phyloP scores from a whole-genome alignment of 2,888 invertebrate genomes.

The Oscheius sp. region DNA sequence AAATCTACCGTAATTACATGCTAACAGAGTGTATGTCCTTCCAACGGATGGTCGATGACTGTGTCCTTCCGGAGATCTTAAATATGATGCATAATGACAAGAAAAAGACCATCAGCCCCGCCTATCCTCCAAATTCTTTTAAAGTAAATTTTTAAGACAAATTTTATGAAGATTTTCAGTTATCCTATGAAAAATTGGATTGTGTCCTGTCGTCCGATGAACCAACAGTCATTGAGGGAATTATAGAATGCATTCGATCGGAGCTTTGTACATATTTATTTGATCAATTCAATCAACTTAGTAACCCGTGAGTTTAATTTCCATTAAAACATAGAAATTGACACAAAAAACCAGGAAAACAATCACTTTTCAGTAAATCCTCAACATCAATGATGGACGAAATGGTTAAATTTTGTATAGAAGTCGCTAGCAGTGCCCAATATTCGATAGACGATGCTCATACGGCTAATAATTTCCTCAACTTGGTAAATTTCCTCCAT shows the following conservation, averaged over 20 bases:
- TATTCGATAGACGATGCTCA: slow-evolving; percentile 27
- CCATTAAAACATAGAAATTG: too few species aligned
- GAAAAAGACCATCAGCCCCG: slow-evolving; percentile 28
- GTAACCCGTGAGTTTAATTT: neutral
- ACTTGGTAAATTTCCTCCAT: neutral
- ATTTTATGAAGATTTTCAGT: too few species aligned
- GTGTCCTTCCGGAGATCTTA: neutral
- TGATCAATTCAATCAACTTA: neutral
- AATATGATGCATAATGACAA: slow-evolving; percentile 28
- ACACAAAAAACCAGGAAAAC: too few species aligned
- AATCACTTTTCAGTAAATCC: neutral
- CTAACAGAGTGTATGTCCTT: slow-evolving; percentile 27
- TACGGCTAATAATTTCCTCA: slow-evolving; percentile 19
- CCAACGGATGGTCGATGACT: slow-evolving; percentile 26
- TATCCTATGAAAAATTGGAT: slow-evolving; percentile 19
- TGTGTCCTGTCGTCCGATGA: slow-evolving; percentile 23
- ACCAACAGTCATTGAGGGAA: slow-evolving; percentile 12
- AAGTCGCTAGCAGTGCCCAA: slow-evolving; percentile 24
- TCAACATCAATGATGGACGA: slow-evolving; percentile 8
- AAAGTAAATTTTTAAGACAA: too few species aligned
- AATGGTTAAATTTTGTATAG: slow-evolving; percentile 21
- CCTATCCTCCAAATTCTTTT: slow-evolving; percentile 10
- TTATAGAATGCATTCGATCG: slow-evolving; percentile 30
- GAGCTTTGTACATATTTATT: slow-evolving; percentile 25
- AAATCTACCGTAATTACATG: slow-evolving; percentile 27